Conservation (phyloP, 2,797 vertebrate species). For the Leptatherina wallacei region DNA sequence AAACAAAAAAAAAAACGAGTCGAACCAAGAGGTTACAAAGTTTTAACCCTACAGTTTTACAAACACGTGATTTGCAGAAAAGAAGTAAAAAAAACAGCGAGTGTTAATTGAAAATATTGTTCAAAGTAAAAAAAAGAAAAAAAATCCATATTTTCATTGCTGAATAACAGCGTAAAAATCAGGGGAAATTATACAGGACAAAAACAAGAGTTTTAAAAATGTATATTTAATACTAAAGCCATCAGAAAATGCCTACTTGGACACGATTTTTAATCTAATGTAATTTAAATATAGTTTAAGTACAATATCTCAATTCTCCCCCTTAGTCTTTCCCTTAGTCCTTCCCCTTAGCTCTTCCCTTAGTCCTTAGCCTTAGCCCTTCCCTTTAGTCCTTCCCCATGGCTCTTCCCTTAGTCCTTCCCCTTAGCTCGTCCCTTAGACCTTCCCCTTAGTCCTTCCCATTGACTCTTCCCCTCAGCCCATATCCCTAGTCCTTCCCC, state of each 20-base stretch:
- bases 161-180: neutral
- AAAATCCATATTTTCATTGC: neutral
- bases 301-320: no score
- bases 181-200: neutral
- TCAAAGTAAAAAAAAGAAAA: neutral
- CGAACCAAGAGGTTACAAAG: neutral
- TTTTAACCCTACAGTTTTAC: neutral
- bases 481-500: no score
- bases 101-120: conserved; percentile 54
- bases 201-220: neutral
- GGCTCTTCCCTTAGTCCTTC: no score
- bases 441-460: no score
- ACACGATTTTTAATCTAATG: neutral
- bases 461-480: no score
- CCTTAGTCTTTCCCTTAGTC: no score
- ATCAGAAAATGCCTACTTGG: neutral
- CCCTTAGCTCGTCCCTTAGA: no score
- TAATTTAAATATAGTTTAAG: neutral
- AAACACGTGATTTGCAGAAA: conserved; percentile 56
- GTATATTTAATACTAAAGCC: neutral
- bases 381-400: no score
- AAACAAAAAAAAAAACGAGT: neutral
- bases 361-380: no score
- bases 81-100: conserved; percentile 49
- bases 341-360: no score